phyloP scores from a whole-genome alignment of 2,113 vertebrate species.

The Fregetta grallaria region DNA sequence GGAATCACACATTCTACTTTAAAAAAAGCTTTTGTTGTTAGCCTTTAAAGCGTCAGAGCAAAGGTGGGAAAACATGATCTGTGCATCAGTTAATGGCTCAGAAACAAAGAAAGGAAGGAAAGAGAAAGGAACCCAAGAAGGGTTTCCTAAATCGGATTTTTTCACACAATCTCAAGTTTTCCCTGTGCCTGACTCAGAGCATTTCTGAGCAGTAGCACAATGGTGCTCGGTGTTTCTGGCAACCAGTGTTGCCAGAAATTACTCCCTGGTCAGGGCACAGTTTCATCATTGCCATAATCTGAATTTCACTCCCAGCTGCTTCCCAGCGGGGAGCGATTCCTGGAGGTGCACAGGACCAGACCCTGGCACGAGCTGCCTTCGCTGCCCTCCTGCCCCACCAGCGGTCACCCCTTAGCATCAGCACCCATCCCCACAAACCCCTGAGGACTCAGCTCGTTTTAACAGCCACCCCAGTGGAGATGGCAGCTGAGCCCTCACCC shows the following conservation, averaged over 20 bases:
- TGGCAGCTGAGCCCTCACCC: background rate
- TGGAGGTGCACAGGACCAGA: background rate
- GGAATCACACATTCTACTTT: background rate
- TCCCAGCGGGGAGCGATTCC: background rate
- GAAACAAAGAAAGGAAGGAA: background rate
- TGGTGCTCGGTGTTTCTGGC: fast-evolving
- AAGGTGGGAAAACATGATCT: background rate
- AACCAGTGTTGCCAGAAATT: background rate
- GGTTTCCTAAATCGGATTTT: background rate
- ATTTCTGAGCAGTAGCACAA: background rate
- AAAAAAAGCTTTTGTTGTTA: background rate
- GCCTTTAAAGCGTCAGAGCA: background rate
- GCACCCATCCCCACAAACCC: background rate
- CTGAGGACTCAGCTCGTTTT: background rate
- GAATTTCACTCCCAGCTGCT: background rate
- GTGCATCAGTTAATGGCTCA: background rate
- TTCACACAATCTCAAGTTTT: background rate
- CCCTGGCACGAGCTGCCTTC: fast-evolving
- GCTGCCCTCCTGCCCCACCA: background rate
- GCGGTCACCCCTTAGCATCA: background rate
- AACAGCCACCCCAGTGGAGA: fast-evolving
- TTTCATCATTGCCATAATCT: background rate
- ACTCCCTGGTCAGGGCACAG: background rate
- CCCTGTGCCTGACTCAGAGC: fast-evolving
- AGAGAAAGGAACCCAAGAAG: background rate